Conservation (phyloP, 2,888 invertebrate genomes). For the Lycocerus yunnanus region DNA sequence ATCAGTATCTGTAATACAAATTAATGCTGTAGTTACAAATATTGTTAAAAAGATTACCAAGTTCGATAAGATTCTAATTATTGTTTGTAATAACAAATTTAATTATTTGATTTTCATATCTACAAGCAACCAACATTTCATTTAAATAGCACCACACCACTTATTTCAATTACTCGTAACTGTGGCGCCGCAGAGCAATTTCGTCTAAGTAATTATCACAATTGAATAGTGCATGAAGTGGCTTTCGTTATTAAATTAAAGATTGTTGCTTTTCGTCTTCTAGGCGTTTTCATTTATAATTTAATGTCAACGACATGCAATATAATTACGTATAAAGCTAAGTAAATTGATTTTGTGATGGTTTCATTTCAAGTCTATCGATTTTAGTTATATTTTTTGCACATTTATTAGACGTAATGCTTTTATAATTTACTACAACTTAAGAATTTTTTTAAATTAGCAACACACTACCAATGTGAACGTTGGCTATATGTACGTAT, state of each 20-base stretch:
- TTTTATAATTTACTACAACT: neutral
- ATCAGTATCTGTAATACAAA: neutral
- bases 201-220: constrained; percentile 39
- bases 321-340: constrained; percentile 5
- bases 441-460: neutral
- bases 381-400: neutral
- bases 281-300: constrained; percentile 39
- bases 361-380: neutral
- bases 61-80: neutral
- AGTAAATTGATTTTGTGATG: neutral
- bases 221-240: constrained; percentile 43
- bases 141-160: constrained; percentile 19
- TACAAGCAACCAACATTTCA: constrained; percentile 2
- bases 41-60: neutral
- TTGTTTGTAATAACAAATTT: neutral
- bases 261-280: constrained; percentile 41
- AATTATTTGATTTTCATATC: neutral
- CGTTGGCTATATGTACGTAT: neutral
- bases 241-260: constrained; percentile 43
- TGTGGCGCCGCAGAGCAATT: constrained; percentile 28
- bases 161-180: constrained; percentile 34
- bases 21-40: neutral
- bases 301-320: constrained; percentile 40
- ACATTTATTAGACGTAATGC: neutral
- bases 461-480: neutral